Percentiles rank a stretch among this genome's conserved stretches.
Evolutionary conservation across 2,888 invertebrate genomes (phyloP).

Genomic region (Pantelozetes paolii): DNA sequence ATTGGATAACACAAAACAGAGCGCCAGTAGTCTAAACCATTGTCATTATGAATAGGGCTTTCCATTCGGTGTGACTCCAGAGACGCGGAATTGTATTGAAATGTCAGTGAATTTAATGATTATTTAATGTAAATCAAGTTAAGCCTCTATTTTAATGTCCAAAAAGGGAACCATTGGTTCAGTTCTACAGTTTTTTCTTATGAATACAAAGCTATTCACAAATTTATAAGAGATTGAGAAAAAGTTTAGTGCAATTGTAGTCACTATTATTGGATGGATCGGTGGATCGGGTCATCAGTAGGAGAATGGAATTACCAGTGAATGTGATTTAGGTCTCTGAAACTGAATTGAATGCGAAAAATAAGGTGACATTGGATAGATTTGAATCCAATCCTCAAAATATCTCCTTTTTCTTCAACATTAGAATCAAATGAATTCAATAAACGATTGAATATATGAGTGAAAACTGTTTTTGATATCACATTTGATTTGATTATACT

Average conservation of each 20-base stretch:
- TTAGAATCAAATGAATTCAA: not conserved
- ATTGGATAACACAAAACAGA: not conserved
- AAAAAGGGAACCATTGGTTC: slow-evolving; percentile 26
- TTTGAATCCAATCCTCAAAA: not conserved
- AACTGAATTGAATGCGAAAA: not conserved
- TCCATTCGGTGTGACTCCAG: slow-evolving; percentile 25
- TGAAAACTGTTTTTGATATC: not conserved
- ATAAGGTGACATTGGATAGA: not conserved
- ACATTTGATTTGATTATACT: not conserved
- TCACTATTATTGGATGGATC: slow-evolving; percentile 8
- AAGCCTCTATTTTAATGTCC: slow-evolving; percentile 22
- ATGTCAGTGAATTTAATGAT: slow-evolving; percentile 31
- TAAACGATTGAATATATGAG: slow-evolving; percentile 8
- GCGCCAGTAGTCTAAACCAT: not conserved
- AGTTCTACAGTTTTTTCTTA: slow-evolving; percentile 2
- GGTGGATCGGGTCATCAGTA: slow-evolving; percentile 16
- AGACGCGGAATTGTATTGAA: not conserved
- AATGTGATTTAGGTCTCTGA: slow-evolving; percentile 18
- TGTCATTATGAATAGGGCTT: slow-evolving; percentile 27
- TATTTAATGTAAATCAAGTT: slow-evolving; percentile 33
- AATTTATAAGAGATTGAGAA: not conserved
- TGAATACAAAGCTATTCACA: not conserved
- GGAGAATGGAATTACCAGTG: not conserved
- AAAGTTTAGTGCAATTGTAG: not conserved
- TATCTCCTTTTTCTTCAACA: not conserved